Evolutionary conservation across 2,797 vertebrate genomes (phyloP).

Genomic region (Arrhamphus sclerolepis): DNA sequence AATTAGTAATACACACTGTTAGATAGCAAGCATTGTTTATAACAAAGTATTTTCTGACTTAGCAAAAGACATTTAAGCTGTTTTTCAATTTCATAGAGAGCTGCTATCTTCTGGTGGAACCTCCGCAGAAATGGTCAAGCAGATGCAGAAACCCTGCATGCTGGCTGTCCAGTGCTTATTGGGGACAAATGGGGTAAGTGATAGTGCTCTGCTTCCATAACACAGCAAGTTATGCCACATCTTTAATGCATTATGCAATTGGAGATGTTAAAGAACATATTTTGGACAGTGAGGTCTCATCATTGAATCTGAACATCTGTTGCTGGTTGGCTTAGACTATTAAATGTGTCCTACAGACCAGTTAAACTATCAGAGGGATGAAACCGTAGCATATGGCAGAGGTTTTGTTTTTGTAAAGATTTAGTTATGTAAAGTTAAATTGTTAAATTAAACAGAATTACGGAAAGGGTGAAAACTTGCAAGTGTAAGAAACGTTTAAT

Average conservation of each 20-base stretch:
- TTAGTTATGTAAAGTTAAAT: background rate
- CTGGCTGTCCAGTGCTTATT: conserved; percentile 90
- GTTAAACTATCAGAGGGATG: conserved; percentile 31
- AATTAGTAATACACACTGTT: too few species aligned
- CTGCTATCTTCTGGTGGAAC: conserved; percentile 98
- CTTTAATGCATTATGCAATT: conserved; percentile 58
- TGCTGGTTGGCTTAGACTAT: conserved; percentile 45
- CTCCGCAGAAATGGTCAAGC: conserved; percentile 88
- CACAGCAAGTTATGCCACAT: conserved; percentile 39
- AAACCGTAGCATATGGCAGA: conserved; percentile 34
- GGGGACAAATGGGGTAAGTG: conserved; percentile 95
- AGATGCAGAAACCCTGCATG: conserved; percentile 88
- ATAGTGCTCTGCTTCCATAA: background rate
- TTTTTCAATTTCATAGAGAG: conserved; percentile 79
- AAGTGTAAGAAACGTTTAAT: background rate
- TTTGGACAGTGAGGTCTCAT: conserved; percentile 39
- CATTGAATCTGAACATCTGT: conserved; percentile 55
- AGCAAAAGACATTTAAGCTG: too few species aligned
- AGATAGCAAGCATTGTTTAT: too few species aligned
- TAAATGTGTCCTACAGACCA: conserved; percentile 25
- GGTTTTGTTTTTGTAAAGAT: conserved; percentile 11
- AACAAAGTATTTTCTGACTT: background rate
- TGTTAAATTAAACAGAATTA: background rate
- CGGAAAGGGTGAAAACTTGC: conserved; percentile 1
- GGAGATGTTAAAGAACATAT: conserved; percentile 35